Evolutionary conservation across 1,140 invertebrate genomes (phyloP).

Genomic region (Drosophila miranda): DNA sequence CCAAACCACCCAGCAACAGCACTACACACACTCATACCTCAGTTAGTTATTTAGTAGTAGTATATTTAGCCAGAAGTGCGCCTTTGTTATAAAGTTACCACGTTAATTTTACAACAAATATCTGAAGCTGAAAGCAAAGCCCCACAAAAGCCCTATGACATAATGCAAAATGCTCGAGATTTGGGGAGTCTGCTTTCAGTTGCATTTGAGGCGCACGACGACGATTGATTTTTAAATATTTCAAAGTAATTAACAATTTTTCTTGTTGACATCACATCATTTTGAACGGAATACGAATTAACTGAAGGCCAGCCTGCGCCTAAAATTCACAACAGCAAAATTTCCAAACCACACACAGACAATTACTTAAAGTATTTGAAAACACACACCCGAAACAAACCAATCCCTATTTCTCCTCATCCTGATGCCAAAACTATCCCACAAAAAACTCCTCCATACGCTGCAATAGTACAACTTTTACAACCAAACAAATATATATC

Average conservation of each 20-base stretch:
- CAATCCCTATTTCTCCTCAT: slow-evolving; percentile 29
- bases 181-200: slow-evolving; percentile 56
- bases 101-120: slow-evolving; percentile 70
- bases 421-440: slow-evolving; percentile 16
- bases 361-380: slow-evolving; percentile 77
- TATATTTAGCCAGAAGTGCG: slow-evolving; percentile 53
- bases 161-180: slow-evolving; percentile 9
- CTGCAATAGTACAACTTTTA: slow-evolving; percentile 82
- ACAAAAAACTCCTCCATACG: slow-evolving; percentile 76
- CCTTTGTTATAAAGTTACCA: slow-evolving; percentile 69
- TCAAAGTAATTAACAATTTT: slow-evolving; percentile 79
- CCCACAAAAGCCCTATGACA: slow-evolving; percentile 18
- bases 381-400: slow-evolving; percentile 34
- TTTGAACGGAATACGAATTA: slow-evolving; percentile 63
- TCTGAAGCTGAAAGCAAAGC: slow-evolving; percentile 56
- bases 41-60: slow-evolving; percentile 75
- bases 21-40: slow-evolving; percentile 64
- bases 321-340: slow-evolving; percentile 53
- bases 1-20: slow-evolving; percentile 37
- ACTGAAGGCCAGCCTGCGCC: slow-evolving; percentile 55
- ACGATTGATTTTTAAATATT: slow-evolving; percentile 80
- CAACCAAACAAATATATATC: slow-evolving; percentile 78
- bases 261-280: slow-evolving; percentile 64
- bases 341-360: slow-evolving; percentile 52
- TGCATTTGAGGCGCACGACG: slow-evolving; percentile 58